Percentiles rank a stretch among this genome's conserved stretches.
phyloP scores from a whole-genome alignment of 2,888 invertebrate species.

The Polylopha cassiicola region DNA sequence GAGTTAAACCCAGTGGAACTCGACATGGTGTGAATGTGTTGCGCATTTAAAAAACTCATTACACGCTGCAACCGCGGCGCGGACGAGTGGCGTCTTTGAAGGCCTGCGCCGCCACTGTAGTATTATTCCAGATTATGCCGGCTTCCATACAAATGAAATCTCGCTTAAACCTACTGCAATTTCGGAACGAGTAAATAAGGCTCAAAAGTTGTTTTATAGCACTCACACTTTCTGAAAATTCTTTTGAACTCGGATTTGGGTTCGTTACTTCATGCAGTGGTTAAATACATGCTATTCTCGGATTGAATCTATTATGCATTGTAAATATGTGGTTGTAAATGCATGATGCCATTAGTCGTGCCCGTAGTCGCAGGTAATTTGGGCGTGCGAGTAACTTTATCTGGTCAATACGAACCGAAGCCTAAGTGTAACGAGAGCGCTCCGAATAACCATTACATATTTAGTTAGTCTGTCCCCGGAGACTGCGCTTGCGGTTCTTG shows the following conservation, averaged over 20 bases:
- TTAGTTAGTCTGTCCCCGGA: constrained; percentile 63
- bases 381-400: constrained; percentile 36
- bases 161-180: constrained; percentile 75
- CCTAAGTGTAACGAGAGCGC: constrained; percentile 52
- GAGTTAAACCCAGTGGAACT: constrained; percentile 55
- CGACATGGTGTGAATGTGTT: constrained; percentile 66
- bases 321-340: constrained; percentile 11
- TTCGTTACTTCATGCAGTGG: constrained; percentile 25
- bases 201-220: constrained; percentile 69
- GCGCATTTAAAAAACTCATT: constrained; percentile 74
- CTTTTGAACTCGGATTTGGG: constrained; percentile 46
- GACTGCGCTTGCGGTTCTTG: constrained; percentile 67
- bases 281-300: constrained; percentile 1
- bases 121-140: constrained; percentile 75
- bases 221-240: constrained; percentile 60
- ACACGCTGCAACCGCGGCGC: constrained; percentile 67
- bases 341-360: constrained; percentile 13
- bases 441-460: constrained; percentile 67
- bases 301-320: background rate
- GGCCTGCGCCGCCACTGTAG: constrained; percentile 67
- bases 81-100: constrained; percentile 75
- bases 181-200: constrained; percentile 73
- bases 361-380: constrained; percentile 25
- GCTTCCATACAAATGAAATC: constrained; percentile 76
- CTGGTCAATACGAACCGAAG: constrained; percentile 48